Conservation (phyloP, 2,888 invertebrate genomes). For the Bombylius major region DNA sequence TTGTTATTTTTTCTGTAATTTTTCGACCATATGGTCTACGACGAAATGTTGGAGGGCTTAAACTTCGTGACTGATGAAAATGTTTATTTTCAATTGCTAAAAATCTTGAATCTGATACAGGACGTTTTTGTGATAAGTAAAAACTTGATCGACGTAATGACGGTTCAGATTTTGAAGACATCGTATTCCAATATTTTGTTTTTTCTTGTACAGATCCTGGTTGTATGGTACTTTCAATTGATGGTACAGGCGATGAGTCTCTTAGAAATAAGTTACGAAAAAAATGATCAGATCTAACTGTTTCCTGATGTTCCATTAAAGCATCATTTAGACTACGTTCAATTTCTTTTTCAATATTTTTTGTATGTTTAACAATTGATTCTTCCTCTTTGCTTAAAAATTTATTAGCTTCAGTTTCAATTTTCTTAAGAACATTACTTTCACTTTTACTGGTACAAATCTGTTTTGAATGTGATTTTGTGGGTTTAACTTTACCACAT, state of each 20-base stretch:
- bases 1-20: constrained; percentile 14
- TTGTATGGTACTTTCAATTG: constrained; percentile 27
- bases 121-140: constrained; percentile 54
- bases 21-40: constrained; percentile 5
- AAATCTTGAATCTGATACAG: constrained; percentile 61
- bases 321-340: constrained; percentile 30
- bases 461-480: neutral
- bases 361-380: neutral
- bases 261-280: constrained; percentile 59
- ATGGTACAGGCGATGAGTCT: constrained; percentile 36
- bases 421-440: constrained; percentile 23
- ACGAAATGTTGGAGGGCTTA: constrained; percentile 14
- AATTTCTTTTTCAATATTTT: constrained; percentile 5
- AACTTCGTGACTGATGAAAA: constrained; percentile 38
- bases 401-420: constrained; percentile 12
- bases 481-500: constrained; percentile 14
- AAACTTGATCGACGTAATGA: constrained; percentile 43
- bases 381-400: neutral
- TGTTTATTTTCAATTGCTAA: constrained; percentile 40
- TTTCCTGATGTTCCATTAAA: constrained; percentile 45
- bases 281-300: constrained; percentile 49
- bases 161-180: constrained; percentile 42
- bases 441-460: constrained; percentile 22
- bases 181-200: constrained; percentile 54
- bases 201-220: constrained; percentile 54